phyloP scores from a whole-genome alignment of 2,888 invertebrate species.

The Erebia ligea region DNA sequence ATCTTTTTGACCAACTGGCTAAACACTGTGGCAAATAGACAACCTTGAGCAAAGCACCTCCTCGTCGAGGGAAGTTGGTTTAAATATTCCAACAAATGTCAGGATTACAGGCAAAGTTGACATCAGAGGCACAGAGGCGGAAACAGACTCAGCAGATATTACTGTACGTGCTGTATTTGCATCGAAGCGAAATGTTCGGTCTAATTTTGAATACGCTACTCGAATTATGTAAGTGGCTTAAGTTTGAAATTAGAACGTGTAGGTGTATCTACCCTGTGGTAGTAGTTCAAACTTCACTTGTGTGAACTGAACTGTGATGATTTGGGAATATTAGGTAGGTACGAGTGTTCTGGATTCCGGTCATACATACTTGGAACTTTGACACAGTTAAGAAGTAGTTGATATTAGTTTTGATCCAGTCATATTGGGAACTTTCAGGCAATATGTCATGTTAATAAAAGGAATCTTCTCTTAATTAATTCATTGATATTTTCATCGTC shows the following conservation, averaged over 20 bases:
- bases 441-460: background rate
- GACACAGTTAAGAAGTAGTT: background rate
- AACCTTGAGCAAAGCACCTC: background rate
- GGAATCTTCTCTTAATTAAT: too few relatives aligned
- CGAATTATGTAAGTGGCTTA: conserved; percentile 12
- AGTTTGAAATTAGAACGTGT: background rate
- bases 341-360: background rate
- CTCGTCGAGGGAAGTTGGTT: conserved; percentile 7
- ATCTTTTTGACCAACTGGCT: background rate
- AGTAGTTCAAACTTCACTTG: background rate
- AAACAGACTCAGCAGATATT: conserved; percentile 1
- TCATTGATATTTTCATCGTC: too few relatives aligned
- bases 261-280: too few relatives aligned
- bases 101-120: conserved; percentile 12
- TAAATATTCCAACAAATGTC: conserved; percentile 31
- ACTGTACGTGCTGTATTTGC: conserved; percentile 1
- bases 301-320: background rate
- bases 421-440: background rate
- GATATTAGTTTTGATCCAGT: background rate
- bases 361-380: conserved; percentile 1
- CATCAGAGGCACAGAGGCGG: conserved; percentile 6
- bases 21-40: background rate
- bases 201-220: conserved; percentile 14
- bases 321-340: background rate
- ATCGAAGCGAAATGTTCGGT: background rate